Percentiles rank a stretch among this genome's conserved stretches.
phyloP scores from a whole-genome alignment of 2,888 invertebrate species.

The Megamerina dolium region DNA sequence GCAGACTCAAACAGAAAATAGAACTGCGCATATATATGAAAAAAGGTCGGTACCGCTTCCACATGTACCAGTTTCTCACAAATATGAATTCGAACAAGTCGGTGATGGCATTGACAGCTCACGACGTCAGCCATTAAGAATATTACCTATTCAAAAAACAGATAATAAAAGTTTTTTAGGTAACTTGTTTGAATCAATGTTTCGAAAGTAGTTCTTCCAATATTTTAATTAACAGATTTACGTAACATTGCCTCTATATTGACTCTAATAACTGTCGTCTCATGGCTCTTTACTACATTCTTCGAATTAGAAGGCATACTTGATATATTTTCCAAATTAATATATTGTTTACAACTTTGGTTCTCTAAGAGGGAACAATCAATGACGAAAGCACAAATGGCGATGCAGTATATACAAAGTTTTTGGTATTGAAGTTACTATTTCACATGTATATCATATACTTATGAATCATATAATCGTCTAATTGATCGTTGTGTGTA shows the following conservation, averaged over 20 bases:
- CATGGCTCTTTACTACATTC: conserved; percentile 20
- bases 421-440: too few species aligned
- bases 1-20: conserved; percentile 16
- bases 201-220: not conserved
- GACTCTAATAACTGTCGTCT: conserved; percentile 18
- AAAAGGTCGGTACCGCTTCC: conserved; percentile 8
- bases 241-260: conserved; percentile 16
- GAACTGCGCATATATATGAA: not conserved
- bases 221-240: conserved; percentile 10
- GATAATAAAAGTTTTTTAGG: conserved; percentile 16
- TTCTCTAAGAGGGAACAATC: conserved; percentile 14
- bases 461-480: too few species aligned
- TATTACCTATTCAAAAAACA: conserved; percentile 11
- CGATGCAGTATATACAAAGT: conserved; percentile 16
- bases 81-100: conserved; percentile 11
- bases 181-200: not conserved
- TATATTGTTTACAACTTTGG: conserved; percentile 12
- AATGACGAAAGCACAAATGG: conserved; percentile 20
- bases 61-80: too few species aligned
- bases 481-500: too few species aligned
- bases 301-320: conserved; percentile 19
- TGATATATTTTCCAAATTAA: conserved; percentile 9
- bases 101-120: conserved; percentile 12
- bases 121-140: conserved; percentile 10
- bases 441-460: too few species aligned